These are phyloP conservation scores for Synodontis membranacea DNA, from an alignment of 2,113 vertebrate genomes.

Conservation along the genomic window DNA sequence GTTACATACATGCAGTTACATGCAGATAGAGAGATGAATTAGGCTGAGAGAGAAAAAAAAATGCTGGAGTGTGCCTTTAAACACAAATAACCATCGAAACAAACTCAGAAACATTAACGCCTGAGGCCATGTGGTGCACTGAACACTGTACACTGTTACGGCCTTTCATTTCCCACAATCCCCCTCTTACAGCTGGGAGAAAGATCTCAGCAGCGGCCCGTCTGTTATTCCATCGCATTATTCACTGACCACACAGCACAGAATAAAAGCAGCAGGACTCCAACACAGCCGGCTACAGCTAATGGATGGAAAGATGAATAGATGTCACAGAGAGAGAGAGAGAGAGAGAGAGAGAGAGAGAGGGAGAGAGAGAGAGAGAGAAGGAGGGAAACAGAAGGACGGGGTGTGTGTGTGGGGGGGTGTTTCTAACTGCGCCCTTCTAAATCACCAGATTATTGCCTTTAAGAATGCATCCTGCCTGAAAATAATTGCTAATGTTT, in stretches of 20 bases:
- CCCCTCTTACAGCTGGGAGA: constrained; percentile 14
- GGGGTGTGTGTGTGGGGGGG: no score
- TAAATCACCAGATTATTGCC: constrained; percentile 79
- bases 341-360: background rate
- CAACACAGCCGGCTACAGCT: constrained; percentile 60
- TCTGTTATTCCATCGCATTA: constrained; percentile 47
- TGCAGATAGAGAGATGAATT: background rate
- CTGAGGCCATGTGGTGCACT: background rate
- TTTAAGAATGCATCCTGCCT: constrained; percentile 75
- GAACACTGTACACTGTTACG: constrained; percentile 3
- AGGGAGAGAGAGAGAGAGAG: background rate
- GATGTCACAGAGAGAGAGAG: constrained; percentile 25
- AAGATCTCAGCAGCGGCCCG: constrained; percentile 11
- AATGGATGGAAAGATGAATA: constrained; percentile 64
- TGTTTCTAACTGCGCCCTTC: constrained; percentile 52
- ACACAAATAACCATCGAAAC: constrained; percentile 4
- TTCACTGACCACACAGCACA: constrained; percentile 55
- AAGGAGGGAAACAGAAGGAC: constrained; percentile 50
- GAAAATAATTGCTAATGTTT: constrained; percentile 83
- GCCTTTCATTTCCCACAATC: constrained; percentile 19
- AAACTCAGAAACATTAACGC: constrained; percentile 1
- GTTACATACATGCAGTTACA: no score
- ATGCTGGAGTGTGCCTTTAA: background rate
- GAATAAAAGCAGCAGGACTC: constrained; percentile 61
- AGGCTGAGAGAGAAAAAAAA: background rate